Base-by-base conservation (phyloP, 2,113 vertebrate species). In the Microtus montanus region DNA sequence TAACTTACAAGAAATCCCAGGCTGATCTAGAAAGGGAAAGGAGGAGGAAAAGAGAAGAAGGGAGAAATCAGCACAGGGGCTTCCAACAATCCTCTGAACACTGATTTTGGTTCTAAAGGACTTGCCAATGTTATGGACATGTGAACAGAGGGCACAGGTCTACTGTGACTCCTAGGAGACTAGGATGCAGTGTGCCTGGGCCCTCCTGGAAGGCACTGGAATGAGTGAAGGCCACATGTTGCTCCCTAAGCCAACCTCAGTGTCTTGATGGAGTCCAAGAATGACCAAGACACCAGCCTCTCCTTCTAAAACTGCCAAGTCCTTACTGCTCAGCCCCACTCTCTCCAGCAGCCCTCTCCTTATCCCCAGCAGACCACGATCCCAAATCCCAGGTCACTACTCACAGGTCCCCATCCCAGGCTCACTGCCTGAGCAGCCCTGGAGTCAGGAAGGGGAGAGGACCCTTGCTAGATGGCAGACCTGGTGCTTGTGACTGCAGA, bases 131-230 rank as follows among this genome's bases (percentile, higher is more conserved):
- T 74, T 2, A 78, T 0, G 4, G 17, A 11, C 28, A 8, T 11
- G 2, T 71, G 66, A 52, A 87, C 12, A 2, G 33, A 8, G 7
- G 12, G 2, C 33, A 19, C 3, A 38, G 1, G 6, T 17, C 38
- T 24, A 33, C 66, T 61, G 24, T 8, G 49, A 24, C 58, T 24
- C 41, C 35, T 10, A 0, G 11, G 24, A 0, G 20, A 15, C 63
- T 0, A 0, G 5, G 6, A 38, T 0, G 2, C 5, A 22, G 24
- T 52, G 7, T 30, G 87, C n/a, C 35, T 2, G 66, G 28, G 2
- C 30, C 26, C 7, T 85, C 58, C 47, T 3, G 2, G 49, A 15
- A 75, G 28, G 35, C 28, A 44, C 58, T 1, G 3, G 83, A 66
- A 10, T 10, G n/a, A 35, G 15, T 1, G 19, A 35, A 71, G 41